Evolutionary conservation across 2,797 vertebrate genomes (phyloP).

Genomic region (Acridotheres tristis): DNA sequence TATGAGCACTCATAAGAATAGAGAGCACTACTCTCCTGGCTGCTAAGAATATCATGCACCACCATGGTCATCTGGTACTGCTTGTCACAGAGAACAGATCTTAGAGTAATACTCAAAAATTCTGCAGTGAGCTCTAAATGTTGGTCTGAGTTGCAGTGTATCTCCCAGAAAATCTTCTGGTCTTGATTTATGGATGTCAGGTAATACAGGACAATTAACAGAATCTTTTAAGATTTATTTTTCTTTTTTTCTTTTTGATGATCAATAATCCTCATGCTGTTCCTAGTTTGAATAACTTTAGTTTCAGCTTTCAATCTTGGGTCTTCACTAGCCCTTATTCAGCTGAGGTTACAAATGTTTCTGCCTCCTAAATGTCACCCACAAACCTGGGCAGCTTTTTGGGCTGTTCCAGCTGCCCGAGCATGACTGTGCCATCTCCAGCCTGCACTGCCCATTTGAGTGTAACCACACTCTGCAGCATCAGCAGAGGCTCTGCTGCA

Average conservation of each 20-base stretch:
- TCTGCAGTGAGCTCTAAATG: neutral
- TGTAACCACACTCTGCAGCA: neutral
- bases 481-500: neutral
- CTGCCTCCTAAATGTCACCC: neutral
- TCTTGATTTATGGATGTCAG: neutral
- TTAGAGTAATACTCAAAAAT: neutral
- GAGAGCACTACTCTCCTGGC: neutral
- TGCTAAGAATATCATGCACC: neutral
- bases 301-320: rapidly evolving
- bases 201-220: neutral
- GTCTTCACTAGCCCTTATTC: neutral
- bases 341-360: neutral
- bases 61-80: neutral
- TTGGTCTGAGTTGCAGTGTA: neutral
- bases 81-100: neutral
- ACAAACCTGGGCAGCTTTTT: neutral
- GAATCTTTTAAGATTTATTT: neutral
- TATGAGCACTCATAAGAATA: neutral
- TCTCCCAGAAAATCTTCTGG: neutral
- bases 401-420: neutral
- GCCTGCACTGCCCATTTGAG: neutral
- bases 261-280: neutral
- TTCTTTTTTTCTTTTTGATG: neutral
- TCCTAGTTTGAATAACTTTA: neutral
- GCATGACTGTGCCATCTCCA: neutral